These are phyloP conservation scores for Theonella swinhoei DNA, from an alignment of 37 sponge, comb jelly and placozoan genomes.

Conservation along the genomic window DNA sequence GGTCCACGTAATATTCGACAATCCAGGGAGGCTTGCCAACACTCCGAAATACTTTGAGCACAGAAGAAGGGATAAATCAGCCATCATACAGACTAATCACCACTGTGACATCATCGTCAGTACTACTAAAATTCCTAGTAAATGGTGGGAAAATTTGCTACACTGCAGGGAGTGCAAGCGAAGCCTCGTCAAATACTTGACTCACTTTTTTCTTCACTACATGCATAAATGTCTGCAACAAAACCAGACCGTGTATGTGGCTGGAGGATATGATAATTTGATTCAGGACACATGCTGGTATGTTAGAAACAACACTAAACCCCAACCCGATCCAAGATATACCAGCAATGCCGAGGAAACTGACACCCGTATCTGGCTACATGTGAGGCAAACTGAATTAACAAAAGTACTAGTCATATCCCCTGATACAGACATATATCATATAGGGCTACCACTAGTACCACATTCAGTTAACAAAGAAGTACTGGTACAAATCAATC, in stretches of 20 bases:
- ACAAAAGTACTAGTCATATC: not conserved
- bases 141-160: not conserved
- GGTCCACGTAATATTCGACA: slow-evolving; percentile 17
- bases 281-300: slow-evolving; percentile 6
- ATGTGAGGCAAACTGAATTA: not conserved
- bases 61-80: not conserved
- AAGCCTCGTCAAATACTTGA: not conserved
- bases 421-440: slow-evolving; percentile 19
- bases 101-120: not conserved
- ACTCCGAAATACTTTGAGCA: slow-evolving; percentile 29
- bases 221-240: no score
- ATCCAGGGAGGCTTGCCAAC: not conserved
- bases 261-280: slow-evolving; percentile 5
- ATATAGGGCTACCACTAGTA: slow-evolving; percentile 7
- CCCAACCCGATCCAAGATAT: slow-evolving; percentile 8
- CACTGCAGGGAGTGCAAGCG: not conserved
- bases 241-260: not conserved
- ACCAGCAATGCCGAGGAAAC: slow-evolving; percentile 24
- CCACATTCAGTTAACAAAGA: not conserved
- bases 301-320: not conserved
- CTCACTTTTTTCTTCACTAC: not conserved
- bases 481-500: slow-evolving; percentile 4
- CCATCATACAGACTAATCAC: not conserved
- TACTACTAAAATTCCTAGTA: not conserved
- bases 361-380: slow-evolving; percentile 16